These are phyloP conservation scores for Bombus difficillimus DNA, from an alignment of 1,140 invertebrate genomes.

Conservation along the genomic window DNA sequence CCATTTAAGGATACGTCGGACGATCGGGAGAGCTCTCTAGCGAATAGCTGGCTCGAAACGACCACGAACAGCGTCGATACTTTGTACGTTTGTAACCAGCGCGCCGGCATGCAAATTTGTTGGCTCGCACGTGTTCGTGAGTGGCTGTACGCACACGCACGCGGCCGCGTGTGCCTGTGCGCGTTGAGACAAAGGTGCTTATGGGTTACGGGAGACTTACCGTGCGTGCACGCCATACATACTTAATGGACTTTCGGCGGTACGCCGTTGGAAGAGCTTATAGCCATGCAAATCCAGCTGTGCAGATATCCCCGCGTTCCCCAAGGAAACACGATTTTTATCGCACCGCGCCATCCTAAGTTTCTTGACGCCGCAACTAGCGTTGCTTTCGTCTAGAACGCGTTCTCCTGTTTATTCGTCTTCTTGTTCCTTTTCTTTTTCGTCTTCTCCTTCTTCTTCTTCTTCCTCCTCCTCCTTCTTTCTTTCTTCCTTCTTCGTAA, in stretches of 20 bases:
- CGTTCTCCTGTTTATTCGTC: too few species aligned
- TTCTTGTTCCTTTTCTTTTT: neutral
- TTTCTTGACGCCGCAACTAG: neutral
- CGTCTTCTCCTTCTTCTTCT: too few species aligned
- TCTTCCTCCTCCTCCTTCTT: neutral
- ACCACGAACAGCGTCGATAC: neutral
- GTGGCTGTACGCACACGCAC: neutral
- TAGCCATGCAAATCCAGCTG: constrained; percentile 50
- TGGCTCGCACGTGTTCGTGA: constrained; percentile 7
- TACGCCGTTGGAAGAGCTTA: constrained; percentile 31
- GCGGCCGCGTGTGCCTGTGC: constrained; percentile 1
- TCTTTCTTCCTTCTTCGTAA: neutral
- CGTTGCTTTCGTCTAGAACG: neutral
- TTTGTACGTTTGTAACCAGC: constrained; percentile 17
- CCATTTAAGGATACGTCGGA: constrained; percentile 12
- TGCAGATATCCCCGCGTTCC: constrained; percentile 27
- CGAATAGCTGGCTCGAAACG: neutral
- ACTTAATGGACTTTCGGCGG: constrained; percentile 55
- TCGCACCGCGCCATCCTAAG: constrained; percentile 6
- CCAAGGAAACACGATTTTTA: constrained; percentile 35
- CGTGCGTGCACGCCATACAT: constrained; percentile 51
- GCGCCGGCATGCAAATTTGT: constrained; percentile 31
- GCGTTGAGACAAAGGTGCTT: constrained; percentile 54
- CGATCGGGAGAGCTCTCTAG: neutral
- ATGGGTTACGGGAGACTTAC: constrained; percentile 51